Evolutionary conservation across 2,113 vertebrate species (phyloP), one percentile per base, ranked within the genome.

Genomic region (Prionailurus bengalensis): DNA sequence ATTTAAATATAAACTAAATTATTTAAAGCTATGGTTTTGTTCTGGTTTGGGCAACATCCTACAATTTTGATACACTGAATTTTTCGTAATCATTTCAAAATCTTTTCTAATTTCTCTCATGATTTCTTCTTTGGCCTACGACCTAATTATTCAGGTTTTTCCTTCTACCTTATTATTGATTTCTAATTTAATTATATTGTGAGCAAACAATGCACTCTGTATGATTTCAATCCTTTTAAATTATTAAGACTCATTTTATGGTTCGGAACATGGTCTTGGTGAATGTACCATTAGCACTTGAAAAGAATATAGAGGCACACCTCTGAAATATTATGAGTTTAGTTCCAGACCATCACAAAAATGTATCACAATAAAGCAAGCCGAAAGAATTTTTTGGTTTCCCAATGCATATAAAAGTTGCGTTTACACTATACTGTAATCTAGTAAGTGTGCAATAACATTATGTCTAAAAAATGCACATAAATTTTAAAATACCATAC

Each of bases 121-220:
- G 53, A 84, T 89, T 88, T 79, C 48, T 55, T 91, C 42, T 89
- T 88, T 29, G 17, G 87, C 87, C 55, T 36, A 94, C 51, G 58
- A 39, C 36, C 39, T 89, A 80, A 33, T 48, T 89, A 94, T 88
- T 71, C 53, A 73, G 42, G n/a, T 76, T 71, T 92, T 76, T 94
- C 36, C 53, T 70, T 83, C 68, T 63, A 82, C 3, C 29, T 81
- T 95, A 84, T 11, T 92, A 84, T 11, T 92, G 3, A 73, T 65
- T 89, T 92, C 83, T 92, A 92, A 96, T 73, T 94, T 94, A 89
- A 84, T 79, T 94, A 78, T 29, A 71, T 14, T 70, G 48, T 94
- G 39, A 45, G 81, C 36, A 91, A 3, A 95, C 61, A 70, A 82
- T 21, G 89, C 71, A 53, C 7, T 65, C 29, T 45, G 19, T 31